Evolutionary conservation across 1,140 invertebrate genomes (phyloP).

Genomic region (Diplogasteroides magnus): DNA sequence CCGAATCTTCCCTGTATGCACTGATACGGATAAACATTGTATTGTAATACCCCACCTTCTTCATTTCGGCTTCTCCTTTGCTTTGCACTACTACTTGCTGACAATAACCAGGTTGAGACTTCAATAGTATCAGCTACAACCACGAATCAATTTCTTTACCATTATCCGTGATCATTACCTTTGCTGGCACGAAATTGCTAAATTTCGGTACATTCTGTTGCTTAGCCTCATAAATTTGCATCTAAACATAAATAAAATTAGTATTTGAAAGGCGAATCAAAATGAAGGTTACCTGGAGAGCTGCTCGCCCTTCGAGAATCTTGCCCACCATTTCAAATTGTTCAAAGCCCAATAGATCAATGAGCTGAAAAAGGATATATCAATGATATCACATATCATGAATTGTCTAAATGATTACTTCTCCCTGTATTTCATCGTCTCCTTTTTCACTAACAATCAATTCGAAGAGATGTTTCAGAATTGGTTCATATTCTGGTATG

Average conservation of each 20-base stretch:
- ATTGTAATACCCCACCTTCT: conserved; percentile 56
- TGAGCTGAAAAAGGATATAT: conserved; percentile 61
- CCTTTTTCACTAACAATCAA: conserved; percentile 7
- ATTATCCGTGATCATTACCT: not conserved
- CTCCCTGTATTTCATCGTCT: conserved; percentile 19
- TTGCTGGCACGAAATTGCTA: conserved; percentile 21
- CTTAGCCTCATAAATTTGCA: not conserved
- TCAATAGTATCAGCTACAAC: too few species aligned
- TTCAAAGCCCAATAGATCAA: conserved; percentile 80
- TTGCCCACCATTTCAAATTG: conserved; percentile 76
- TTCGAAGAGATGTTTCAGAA: conserved; percentile 13
- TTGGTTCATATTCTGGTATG: not conserved
- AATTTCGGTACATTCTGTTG: conserved; percentile 20
- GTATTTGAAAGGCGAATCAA: too few species aligned
- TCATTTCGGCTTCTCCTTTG: conserved; percentile 72
- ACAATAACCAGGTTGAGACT: conserved; percentile 7
- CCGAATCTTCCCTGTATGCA: not conserved
- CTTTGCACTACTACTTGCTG: conserved; percentile 59
- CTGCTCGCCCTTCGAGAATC: conserved; percentile 67
- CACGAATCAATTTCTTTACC: not conserved
- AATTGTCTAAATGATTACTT: conserved; percentile 16
- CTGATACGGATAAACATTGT: too few species aligned
- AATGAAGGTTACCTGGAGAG: conserved; percentile 35
- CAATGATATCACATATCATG: conserved; percentile 12
- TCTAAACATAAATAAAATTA: too few species aligned